A percentile compares a stretch with the other conserved stretches of the same genome.
Evolutionary conservation across 2,888 invertebrate genomes (phyloP).

Genomic region (Pardosa pseudoannulata): DNA sequence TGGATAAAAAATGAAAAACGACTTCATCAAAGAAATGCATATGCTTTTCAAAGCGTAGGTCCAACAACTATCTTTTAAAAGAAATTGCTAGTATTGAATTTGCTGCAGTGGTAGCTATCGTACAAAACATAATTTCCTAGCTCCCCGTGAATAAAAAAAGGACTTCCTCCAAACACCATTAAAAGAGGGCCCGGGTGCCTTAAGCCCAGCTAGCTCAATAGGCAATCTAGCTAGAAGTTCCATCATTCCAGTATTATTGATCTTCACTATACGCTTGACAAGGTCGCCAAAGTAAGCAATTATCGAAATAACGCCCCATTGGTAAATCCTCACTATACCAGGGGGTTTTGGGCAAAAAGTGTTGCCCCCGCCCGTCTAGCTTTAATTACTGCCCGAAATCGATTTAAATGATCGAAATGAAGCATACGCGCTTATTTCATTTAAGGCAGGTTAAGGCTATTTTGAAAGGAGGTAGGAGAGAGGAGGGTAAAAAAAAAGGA

Average conservation of each 20-base stretch:
- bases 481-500: conserved; percentile 25
- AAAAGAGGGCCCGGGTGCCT: conserved; percentile 46
- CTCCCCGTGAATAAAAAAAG: conserved; percentile 47
- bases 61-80: neutral
- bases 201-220: conserved; percentile 69
- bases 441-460: conserved; percentile 55
- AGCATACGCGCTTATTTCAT: conserved; percentile 69
- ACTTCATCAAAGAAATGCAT: neutral
- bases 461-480: conserved; percentile 30
- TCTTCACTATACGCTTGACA: conserved; percentile 67
- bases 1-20: neutral
- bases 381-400: conserved; percentile 67
- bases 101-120: conserved; percentile 7
- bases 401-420: conserved; percentile 70
- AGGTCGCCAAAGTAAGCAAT: conserved; percentile 71
- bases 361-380: conserved; percentile 43
- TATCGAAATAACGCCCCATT: conserved; percentile 72
- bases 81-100: conserved; percentile 25
- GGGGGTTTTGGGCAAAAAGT: conserved; percentile 65
- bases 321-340: conserved; percentile 69
- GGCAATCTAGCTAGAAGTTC: conserved; percentile 66
- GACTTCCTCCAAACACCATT: conserved; percentile 53
- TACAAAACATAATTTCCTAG: conserved; percentile 62
- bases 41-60: neutral
- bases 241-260: conserved; percentile 67